Conservation (phyloP, 2,113 vertebrate species). For the Anolis sagrei region DNA sequence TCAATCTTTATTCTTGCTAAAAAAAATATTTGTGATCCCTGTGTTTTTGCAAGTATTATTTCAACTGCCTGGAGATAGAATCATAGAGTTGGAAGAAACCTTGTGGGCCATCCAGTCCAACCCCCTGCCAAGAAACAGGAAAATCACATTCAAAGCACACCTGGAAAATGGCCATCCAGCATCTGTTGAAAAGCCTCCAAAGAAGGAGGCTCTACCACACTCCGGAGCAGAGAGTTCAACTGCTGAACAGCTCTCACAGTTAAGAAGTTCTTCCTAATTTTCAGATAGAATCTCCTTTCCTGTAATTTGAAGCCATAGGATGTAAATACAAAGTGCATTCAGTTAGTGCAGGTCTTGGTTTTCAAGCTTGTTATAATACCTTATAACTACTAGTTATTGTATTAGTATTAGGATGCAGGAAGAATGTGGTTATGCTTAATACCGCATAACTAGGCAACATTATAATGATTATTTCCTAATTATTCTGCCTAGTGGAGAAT, state of each 20-base stretch:
- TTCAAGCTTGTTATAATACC: neutral
- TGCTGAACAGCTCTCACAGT: too few relatives aligned
- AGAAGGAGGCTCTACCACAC: too few relatives aligned
- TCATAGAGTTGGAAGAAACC: too few relatives aligned
- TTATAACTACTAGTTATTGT: neutral
- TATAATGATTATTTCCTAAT: neutral
- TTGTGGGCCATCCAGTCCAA: too few relatives aligned
- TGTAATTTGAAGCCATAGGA: too few relatives aligned
- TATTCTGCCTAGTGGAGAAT: neutral
- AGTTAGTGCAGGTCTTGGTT: neutral
- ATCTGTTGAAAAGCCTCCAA: too few relatives aligned
- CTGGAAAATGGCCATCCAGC: too few relatives aligned
- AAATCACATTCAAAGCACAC: too few relatives aligned
- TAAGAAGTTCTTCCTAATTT: too few relatives aligned
- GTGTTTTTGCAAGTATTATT: neutral
- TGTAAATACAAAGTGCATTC: slow-evolving; percentile 1
- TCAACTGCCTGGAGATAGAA: neutral
- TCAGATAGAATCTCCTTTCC: too few relatives aligned
- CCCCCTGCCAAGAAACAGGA: too few relatives aligned
- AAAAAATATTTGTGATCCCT: neutral
- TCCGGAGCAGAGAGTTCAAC: too few relatives aligned
- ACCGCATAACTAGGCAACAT: neutral
- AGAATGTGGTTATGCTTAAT: neutral
- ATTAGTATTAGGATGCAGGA: neutral
- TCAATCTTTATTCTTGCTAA: neutral